phyloP scores from a whole-genome alignment of 2,797 vertebrate genomes.

The Cirrhinus molitorella region DNA sequence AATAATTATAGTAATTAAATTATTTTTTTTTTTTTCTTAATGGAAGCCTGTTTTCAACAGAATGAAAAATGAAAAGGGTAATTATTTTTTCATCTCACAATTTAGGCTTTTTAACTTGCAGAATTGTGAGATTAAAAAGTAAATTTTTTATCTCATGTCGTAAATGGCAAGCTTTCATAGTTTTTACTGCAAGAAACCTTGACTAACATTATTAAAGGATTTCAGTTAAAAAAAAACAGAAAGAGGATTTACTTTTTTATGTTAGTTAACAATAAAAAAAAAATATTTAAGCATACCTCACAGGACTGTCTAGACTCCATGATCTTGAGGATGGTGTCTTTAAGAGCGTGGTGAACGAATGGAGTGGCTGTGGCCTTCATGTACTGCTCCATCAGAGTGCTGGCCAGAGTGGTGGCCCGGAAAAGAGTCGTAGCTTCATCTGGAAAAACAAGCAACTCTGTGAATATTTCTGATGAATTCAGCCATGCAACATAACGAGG shows the following conservation, averaged over 20 bases:
- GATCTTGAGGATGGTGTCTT: constrained; percentile 94
- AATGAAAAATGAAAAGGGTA: background rate
- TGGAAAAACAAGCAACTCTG: constrained; percentile 59
- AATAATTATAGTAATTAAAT: background rate
- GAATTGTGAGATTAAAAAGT: too few relatives aligned
- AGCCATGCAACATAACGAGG: background rate
- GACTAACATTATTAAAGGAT: background rate
- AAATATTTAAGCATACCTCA: constrained; percentile 83
- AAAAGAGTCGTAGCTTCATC: constrained; percentile 97
- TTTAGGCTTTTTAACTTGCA: background rate
- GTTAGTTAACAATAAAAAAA: background rate
- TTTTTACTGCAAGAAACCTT: constrained; percentile 6
- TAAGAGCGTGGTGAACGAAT: constrained; percentile 95
- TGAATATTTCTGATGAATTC: background rate
- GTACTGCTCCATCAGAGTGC: constrained; percentile 98
- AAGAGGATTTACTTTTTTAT: background rate
- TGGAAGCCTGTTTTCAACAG: background rate
- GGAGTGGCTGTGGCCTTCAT: constrained; percentile 97
- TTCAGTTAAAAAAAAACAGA: background rate
- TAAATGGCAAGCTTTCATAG: background rate
- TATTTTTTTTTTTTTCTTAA: background rate
- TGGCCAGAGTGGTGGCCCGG: constrained; percentile 94
- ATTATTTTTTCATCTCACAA: background rate
- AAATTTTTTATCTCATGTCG: too few relatives aligned
- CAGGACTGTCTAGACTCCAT: constrained; percentile 99